These are phyloP conservation scores for Cuculus canorus DNA, from an alignment of 2,797 vertebrate genomes.

Conservation along the genomic window DNA sequence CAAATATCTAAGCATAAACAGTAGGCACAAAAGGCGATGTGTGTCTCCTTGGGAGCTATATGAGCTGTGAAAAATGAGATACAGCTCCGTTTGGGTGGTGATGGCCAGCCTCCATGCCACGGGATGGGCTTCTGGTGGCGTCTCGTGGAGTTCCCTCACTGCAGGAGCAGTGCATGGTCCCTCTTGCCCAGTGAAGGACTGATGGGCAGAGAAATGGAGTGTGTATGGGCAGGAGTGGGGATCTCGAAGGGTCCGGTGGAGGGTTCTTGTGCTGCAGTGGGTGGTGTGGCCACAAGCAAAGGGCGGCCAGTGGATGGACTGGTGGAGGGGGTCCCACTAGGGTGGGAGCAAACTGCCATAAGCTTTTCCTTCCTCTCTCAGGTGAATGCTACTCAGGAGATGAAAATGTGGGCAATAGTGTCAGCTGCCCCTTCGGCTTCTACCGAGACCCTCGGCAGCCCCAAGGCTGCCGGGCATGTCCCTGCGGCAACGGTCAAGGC, in stretches of 20 bases:
- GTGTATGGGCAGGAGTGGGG: accelerated
- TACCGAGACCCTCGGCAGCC: conserved; percentile 79
- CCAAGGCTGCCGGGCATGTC: conserved; percentile 79
- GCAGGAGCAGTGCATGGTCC: neutral
- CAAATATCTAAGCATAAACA: neutral
- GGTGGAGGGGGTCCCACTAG: accelerated
- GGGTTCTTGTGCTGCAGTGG: neutral
- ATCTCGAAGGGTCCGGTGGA: neutral
- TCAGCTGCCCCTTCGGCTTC: conserved; percentile 81
- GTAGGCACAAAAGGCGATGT: neutral
- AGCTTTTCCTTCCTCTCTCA: conserved; percentile 35
- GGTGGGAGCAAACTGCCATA: neutral
- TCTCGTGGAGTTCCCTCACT: neutral
- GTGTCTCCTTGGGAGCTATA: neutral
- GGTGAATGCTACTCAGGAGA: conserved; percentile 93
- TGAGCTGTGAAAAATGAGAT: neutral
- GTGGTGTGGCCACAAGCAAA: neutral
- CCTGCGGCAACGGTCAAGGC: conserved; percentile 79
- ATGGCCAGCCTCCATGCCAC: neutral
- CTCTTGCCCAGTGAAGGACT: accelerated
- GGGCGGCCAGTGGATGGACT: neutral
- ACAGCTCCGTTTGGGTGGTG: neutral
- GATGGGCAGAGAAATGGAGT: neutral
- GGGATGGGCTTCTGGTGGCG: neutral
- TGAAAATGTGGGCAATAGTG: conserved; percentile 72